These are phyloP conservation scores for Rhabdophis nuchalis DNA, from an alignment of 2,797 vertebrate genomes.

Conservation along the genomic window DNA sequence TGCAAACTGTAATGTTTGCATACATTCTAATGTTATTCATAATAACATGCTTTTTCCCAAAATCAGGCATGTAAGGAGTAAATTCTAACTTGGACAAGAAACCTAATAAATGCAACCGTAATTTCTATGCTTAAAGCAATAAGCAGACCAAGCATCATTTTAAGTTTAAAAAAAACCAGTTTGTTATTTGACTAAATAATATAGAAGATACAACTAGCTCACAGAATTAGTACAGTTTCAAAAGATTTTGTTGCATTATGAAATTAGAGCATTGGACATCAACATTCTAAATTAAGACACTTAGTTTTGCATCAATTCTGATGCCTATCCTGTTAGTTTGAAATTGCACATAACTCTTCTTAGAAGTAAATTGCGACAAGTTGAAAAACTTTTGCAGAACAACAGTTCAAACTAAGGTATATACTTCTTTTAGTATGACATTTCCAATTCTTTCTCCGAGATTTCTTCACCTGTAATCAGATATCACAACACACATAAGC, in stretches of 20 bases:
- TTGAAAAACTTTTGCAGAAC: not conserved
- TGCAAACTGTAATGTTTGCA: not conserved
- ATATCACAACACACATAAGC: slow-evolving; percentile 30
- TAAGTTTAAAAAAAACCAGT: not conserved
- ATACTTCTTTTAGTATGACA: not conserved
- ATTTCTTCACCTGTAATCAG: slow-evolving; percentile 33
- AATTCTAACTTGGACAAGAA: slow-evolving; percentile 26
- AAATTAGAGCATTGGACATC: slow-evolving; percentile 5
- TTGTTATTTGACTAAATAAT: slow-evolving; percentile 29
- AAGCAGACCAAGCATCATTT: not conserved
- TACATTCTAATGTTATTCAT: not conserved
- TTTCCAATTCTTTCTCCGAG: slow-evolving; percentile 37
- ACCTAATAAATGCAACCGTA: not conserved
- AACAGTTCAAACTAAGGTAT: not conserved
- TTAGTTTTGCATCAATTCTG: slow-evolving; percentile 3
- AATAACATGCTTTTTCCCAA: slow-evolving; percentile 1
- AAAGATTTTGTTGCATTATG: slow-evolving; percentile 1
- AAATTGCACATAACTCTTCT: slow-evolving; percentile 18
- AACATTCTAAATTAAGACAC: not conserved
- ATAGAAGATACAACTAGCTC: slow-evolving; percentile 41
- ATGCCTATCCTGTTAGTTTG: slow-evolving; percentile 1
- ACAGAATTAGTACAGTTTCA: not conserved
- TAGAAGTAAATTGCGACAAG: slow-evolving; percentile 38
- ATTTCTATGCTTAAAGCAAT: not conserved
- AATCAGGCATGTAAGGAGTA: not conserved